Base-by-base conservation (phyloP, 92 coral and sea anemone species). In the Epizoanthus scotinus region DNA sequence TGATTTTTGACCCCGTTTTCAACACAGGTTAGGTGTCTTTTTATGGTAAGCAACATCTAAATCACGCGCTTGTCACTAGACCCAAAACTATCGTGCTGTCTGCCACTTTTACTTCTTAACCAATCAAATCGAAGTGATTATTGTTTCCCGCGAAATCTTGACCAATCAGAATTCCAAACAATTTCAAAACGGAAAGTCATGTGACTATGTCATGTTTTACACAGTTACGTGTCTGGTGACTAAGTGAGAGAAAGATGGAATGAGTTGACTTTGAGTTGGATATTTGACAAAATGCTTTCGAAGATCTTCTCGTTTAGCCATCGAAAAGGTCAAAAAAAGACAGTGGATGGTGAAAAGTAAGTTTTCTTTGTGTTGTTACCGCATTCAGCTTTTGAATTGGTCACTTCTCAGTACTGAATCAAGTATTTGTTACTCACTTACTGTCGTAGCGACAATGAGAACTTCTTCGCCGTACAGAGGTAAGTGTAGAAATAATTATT, bases 61-160 rank as follows among this genome's bases (percentile, higher is more conserved):
- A 86, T 91, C 97, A 92, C 97, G 97, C 94, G 94, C 94, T 82
- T 13, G 87, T 91, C 94, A 90, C 85, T 86, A 27, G 91, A 84
- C 80, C 55, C 38, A 71, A 71, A 65, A 21, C 70, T 56, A 19
- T 75, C 68, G 63, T 21, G 53, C 27, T 31, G 69, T 72, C 40
- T 62, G 53, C 78, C 63, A 73, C 59, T 42, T 71, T 72, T 83
- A 69, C 6, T 25, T 25, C 34, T 67, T 53, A 14, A 55, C 97
- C 97, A 92, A 92, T 90, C 94, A 87, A 63, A 85, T 83, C 70
- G 60, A 73, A 85, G 85, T 59, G 1, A 67, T 73, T 67, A 13
- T 17, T 27, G 47, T 78, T 90, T 90, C 94, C 86, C 97, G 97
- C 97, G 90, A 90, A 90, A 77, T 47, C 34, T 69, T 67, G 61